Conservation (phyloP, 1,140 invertebrate genomes). For the Lepidurus apus region DNA sequence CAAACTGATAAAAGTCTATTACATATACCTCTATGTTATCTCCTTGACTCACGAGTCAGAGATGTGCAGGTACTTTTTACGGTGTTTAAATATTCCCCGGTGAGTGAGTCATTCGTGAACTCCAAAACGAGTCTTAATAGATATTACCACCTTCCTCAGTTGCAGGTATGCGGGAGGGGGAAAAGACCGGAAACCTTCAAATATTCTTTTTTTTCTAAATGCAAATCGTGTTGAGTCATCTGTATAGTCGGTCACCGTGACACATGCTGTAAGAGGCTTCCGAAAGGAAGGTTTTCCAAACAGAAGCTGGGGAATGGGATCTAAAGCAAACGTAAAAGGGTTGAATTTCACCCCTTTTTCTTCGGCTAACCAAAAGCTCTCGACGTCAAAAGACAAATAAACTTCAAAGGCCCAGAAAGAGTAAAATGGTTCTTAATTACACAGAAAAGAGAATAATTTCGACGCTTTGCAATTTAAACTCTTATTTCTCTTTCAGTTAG, state of each 20-base stretch:
- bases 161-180: not conserved
- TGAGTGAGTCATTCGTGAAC: not conserved
- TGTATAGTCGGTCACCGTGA: not conserved
- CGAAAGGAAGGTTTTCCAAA: not conserved
- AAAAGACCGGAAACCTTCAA: not conserved
- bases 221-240: not conserved
- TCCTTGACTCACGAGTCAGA: too few species aligned
- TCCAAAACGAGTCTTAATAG: not conserved
- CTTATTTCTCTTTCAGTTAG: too few species aligned
- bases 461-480: too few species aligned
- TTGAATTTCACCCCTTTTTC: constrained; percentile 8
- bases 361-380: not conserved
- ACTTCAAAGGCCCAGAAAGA: not conserved
- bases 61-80: not conserved
- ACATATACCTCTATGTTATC: not conserved
- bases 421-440: not conserved
- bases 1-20: not conserved
- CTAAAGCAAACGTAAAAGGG: not conserved
- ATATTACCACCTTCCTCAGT: not conserved
- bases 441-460: too few species aligned
- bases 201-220: not conserved
- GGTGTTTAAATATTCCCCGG: not conserved
- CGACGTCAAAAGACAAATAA: not conserved
- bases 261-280: not conserved
- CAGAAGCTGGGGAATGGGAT: not conserved